Evolutionary conservation across 2,113 vertebrate genomes (phyloP).

Genomic region (Cairina moschata): DNA sequence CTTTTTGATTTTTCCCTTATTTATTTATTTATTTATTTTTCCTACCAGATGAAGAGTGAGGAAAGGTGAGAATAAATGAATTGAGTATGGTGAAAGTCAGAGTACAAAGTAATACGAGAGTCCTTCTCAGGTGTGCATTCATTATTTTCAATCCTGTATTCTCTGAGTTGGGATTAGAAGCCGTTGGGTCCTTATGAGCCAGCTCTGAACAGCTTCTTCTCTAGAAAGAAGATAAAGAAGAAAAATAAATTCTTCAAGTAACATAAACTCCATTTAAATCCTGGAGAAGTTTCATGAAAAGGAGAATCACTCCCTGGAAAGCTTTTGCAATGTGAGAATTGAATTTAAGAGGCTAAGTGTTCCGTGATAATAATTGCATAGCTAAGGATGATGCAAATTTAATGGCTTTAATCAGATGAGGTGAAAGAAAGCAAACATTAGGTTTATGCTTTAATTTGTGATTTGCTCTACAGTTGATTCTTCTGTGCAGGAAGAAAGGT

Average conservation of each 20-base stretch:
- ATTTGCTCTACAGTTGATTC: slow-evolving; percentile 22
- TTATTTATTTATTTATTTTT: not conserved
- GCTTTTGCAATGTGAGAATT: slow-evolving; percentile 32
- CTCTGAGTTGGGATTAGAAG: not conserved
- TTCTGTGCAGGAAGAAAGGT: not conserved
- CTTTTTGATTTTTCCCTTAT: not conserved
- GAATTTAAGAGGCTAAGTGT: slow-evolving; percentile 45
- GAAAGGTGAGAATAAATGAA: not conserved
- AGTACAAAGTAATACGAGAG: not conserved
- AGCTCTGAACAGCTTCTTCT: not conserved
- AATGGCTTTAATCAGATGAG: slow-evolving; percentile 63
- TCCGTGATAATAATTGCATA: slow-evolving; percentile 18
- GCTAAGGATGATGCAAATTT: slow-evolving; percentile 62
- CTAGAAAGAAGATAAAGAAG: not conserved
- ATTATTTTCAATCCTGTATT: not conserved
- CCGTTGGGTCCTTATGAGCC: not conserved
- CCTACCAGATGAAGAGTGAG: not conserved
- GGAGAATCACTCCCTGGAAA: slow-evolving; percentile 10
- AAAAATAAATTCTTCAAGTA: slow-evolving; percentile 26
- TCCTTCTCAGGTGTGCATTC: not conserved
- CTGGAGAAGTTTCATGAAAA: slow-evolving; percentile 14
- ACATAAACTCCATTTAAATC: not conserved
- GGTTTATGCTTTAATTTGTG: slow-evolving; percentile 53
- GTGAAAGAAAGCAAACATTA: slow-evolving; percentile 58
- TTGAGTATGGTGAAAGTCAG: not conserved